Percentiles rank a stretch among this genome's conserved stretches.
Evolutionary conservation across 2,113 vertebrate species (phyloP).

Genomic region (Macaca fascicularis): T2T-MFA8v1.1 NC_088391.1:38328501-38329000

Average conservation of each 20-base stretch:
- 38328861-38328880: neutral
- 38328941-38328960: neutral
- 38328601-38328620: neutral
- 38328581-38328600: neutral
- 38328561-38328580: neutral
- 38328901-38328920: neutral
- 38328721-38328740: neutral
- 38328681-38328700: no score
- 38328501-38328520: neutral
- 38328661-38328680: neutral
- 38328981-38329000: neutral
- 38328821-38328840: neutral
- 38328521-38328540: neutral
- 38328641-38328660: neutral
- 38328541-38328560: neutral
- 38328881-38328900: accelerated
- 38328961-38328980: neutral
- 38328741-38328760: neutral
- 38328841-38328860: neutral
- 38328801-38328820: neutral
- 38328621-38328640: neutral
- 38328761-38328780: neutral
- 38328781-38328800: neutral
- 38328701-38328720: neutral
- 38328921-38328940: neutral